These are phyloP conservation scores for Paralvinella palmiformis DNA, from an alignment of 1,140 invertebrate species.

Conservation along the genomic window DNA sequence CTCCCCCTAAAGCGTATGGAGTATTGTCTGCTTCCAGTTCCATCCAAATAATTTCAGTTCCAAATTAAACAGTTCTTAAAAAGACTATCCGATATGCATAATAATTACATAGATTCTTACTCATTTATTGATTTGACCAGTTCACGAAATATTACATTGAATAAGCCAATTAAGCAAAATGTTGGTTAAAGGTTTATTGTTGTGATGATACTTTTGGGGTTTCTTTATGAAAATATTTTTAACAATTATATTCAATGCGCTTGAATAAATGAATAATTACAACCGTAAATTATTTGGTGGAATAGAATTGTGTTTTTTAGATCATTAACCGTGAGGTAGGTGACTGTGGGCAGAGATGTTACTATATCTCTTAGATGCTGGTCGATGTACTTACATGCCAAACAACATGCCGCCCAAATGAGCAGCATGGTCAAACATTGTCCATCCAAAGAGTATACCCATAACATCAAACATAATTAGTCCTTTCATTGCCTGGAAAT, in stretches of 20 bases:
- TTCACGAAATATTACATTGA: too few species aligned
- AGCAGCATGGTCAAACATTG: conserved; percentile 93
- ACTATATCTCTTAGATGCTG: neutral
- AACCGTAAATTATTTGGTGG: neutral
- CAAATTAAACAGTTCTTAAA: too few species aligned
- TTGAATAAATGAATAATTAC: neutral
- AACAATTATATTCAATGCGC: neutral
- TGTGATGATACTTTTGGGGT: neutral
- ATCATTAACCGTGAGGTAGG: neutral
- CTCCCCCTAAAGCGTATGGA: too few species aligned
- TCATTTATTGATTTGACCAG: too few species aligned
- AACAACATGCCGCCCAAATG: conserved; percentile 89
- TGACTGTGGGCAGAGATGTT: neutral
- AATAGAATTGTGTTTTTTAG: neutral
- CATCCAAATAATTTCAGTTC: too few species aligned
- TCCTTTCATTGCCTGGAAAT: conserved; percentile 77
- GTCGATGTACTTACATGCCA: conserved; percentile 65
- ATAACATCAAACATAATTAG: conserved; percentile 74
- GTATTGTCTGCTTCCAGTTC: too few species aligned
- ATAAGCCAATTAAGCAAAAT: too few species aligned
- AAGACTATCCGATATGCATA: too few species aligned
- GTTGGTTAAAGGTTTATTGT: too few species aligned
- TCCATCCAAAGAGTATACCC: conserved; percentile 82
- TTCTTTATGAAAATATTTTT: neutral
- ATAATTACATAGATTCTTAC: too few species aligned